Evolutionary conservation across 2,797 vertebrate genomes (phyloP).

Genomic region (Sebastes ruberrimus): DNA sequence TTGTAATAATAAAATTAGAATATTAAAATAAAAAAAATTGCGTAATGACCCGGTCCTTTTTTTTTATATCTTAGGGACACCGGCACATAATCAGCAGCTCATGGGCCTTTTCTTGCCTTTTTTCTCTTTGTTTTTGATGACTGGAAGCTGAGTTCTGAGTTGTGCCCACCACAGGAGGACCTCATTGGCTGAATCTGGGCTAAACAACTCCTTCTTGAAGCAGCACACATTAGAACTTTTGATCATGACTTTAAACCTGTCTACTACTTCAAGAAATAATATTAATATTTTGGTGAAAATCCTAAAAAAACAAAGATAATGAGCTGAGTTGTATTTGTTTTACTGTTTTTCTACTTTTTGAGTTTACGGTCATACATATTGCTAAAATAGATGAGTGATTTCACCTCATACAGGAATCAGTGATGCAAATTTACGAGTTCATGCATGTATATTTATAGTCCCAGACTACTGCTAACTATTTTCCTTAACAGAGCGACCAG

Average conservation of each 20-base stretch:
- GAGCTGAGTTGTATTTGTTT: not conserved
- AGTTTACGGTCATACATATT: not conserved
- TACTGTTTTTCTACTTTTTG: not conserved
- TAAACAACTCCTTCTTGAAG: not conserved
- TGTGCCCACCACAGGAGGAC: not conserved
- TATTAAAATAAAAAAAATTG: not conserved
- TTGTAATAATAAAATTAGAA: not conserved
- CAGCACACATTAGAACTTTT: not conserved
- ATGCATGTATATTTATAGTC: constrained; percentile 1
- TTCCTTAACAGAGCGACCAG: constrained; percentile 1
- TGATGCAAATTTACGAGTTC: not conserved
- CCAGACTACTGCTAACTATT: not conserved
- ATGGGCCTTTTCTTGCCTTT: not conserved
- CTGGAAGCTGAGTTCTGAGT: not conserved
- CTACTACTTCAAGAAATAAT: not conserved
- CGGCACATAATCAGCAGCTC: too few species aligned
- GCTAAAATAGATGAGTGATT: not conserved
- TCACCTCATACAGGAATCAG: not conserved
- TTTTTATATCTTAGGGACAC: not conserved
- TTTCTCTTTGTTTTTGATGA: not conserved
- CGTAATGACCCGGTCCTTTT: not conserved
- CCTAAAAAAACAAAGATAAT: not conserved
- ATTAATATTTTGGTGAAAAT: not conserved
- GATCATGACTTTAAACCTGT: not conserved
- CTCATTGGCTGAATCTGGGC: not conserved